Base-by-base conservation (phyloP, 1,140 invertebrate genomes). In the roundworm (Caenorhabditis elegans) region DNA sequence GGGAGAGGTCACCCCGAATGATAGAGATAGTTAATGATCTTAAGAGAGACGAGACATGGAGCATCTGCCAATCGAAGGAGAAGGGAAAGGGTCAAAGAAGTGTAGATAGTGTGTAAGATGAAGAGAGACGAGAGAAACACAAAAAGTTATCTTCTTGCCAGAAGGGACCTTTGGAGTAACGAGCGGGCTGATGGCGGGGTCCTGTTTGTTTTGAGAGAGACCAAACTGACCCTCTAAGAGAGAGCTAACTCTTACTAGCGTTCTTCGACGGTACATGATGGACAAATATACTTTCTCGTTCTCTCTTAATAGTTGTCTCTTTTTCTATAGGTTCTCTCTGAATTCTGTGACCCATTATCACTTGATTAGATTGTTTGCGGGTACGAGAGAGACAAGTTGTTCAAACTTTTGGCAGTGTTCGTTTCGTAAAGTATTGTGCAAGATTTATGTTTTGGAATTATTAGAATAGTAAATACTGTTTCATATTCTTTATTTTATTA, bases 331-430 rank as follows among this genome's bases (percentile, higher is more conserved):
- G 39, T 28, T 24, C 24, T 55, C 53, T n/a, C 19, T n/a, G 6
- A 11, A 10, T 3, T 60, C 34, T 70, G 24, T 70, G 60, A 36
- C 60, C 60, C 34, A 70, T 70, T 70, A 70, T 70, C 60, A 70
- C 60, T 70, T 70, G 24, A 31, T 70, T 70, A 36, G 28, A 70
- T 70, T 70, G 60, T 70, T 70, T 70, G 34, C 60, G 60, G 34
- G 53, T 60, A 60, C 53, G 60, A 39, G 60, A n/a, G 60, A 22
- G 34, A 70, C 60, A 70, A 70, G 11, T 70, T 70, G 60, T 70
- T 39, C 60, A 70, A 70, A 70, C 60, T 65, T 17, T 39, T 70
- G 60, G 15, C 19, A 70, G n/a, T 22, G 34, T 10, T 24, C n/a
- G 34, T 28, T 17, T 6, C 13, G 6, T 4, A 34, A 15, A 15